phyloP scores from a whole-genome alignment of 2,797 vertebrate genomes.

The Sylvilagus floridanus region DNA sequence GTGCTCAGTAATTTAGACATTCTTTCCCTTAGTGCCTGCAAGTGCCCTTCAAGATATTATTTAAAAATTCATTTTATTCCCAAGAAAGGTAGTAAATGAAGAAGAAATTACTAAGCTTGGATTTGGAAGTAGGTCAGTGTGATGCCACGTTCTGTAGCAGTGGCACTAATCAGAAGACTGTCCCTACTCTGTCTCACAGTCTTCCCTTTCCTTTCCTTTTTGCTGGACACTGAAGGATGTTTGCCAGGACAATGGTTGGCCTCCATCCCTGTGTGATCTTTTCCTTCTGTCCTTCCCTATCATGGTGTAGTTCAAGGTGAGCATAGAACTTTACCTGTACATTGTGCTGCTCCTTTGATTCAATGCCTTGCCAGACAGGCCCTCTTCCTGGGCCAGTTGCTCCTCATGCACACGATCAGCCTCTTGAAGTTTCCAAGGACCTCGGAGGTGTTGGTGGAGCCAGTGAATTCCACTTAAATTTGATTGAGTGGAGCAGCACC shows the following conservation, averaged over 20 bases:
- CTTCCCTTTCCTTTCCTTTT: neutral
- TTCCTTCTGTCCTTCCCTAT: neutral
- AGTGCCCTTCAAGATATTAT: constrained; percentile 16
- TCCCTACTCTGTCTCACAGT: neutral
- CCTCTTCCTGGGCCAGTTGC: neutral
- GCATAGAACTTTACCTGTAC: neutral
- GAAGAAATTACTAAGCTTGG: constrained; percentile 18
- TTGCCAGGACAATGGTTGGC: neutral
- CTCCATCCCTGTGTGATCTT: neutral
- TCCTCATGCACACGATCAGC: neutral
- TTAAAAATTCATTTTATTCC: constrained; percentile 25
- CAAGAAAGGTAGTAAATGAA: constrained; percentile 46
- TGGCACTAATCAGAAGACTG: neutral
- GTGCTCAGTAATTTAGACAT: neutral
- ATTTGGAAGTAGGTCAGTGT: neutral
- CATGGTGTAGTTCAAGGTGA: neutral
- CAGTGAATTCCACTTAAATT: neutral
- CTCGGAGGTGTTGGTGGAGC: neutral
- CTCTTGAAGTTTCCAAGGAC: neutral
- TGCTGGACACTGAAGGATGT: neutral
- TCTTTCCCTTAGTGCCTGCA: constrained; percentile 5
- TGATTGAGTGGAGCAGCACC: neutral
- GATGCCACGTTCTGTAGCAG: neutral
- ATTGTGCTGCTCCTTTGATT: neutral
- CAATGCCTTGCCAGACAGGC: neutral